Evolutionary conservation across 2,888 invertebrate species (phyloP), one percentile per base, ranked within the genome.

Genomic region (Eupeodes latifasciatus): DNA sequence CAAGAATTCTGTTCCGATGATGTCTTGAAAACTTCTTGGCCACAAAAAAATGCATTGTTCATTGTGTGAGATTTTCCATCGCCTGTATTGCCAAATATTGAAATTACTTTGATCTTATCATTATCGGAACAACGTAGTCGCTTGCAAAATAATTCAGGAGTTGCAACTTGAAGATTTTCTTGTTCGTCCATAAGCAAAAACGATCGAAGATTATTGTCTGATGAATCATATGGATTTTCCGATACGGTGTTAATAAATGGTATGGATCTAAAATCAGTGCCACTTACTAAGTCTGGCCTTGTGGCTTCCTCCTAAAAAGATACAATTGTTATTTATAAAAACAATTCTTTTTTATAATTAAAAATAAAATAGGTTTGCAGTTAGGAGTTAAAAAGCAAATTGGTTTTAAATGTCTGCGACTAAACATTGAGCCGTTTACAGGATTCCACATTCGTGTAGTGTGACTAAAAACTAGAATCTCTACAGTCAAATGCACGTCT

Each of bases 1-100:
- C 97, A 97, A 90, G 96, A 96, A 86, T 95, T 95, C 27, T 95
- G 94, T 89, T 92, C 93, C 0, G 92, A 89, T 49, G 93, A 93
- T 40, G 93, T 93, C 47, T 91, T 91, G 83, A 93, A 93, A 0
- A 96, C 91, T 90, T 95, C 95, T 84, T 94, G 93, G 1, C 96
- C 96, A 90, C 95, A 93, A 91, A 96, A 96, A 91, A 96, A 96
- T 14, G 95, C 94, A 90, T 97, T 95, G 93, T 97, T 97, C 91
- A 97, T 93, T 0, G 97, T 97, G 91, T 96, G 95, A 4, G 97
- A 97, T 93, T 97, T 97, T 2, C 97, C 97, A 93, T 97, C 97
- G 0, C 97, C 97, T 0, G 97, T 96, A 91, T 97, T 97, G 4
- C 97, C 97, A 93, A 97, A 97, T 91, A 97, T 96, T 12, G 97